Conservation (phyloP, 1,140 invertebrate species). For the Diorhabda elongata region DNA sequence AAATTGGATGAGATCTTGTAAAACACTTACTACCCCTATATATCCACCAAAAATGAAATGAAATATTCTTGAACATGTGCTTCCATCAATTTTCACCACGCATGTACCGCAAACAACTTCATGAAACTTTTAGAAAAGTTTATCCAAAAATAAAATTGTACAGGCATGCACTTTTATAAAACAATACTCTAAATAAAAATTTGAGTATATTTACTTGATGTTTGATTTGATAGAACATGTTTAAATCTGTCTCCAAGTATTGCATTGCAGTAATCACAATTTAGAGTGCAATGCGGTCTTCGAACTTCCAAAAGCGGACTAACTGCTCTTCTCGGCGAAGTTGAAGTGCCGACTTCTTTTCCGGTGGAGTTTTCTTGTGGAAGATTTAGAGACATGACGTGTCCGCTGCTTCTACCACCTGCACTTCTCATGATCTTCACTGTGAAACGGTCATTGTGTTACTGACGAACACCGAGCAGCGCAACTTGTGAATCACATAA, state of each 20-base stretch:
- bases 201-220: background rate
- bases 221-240: slow-evolving; percentile 40
- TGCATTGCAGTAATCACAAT: slow-evolving; percentile 65
- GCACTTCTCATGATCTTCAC: slow-evolving; percentile 5
- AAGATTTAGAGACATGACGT: slow-evolving; percentile 51
- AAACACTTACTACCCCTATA: too few relatives aligned
- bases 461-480: background rate
- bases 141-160: too few relatives aligned
- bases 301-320: slow-evolving; percentile 65
- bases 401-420: slow-evolving; percentile 22
- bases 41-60: too few relatives aligned
- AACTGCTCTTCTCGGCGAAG: slow-evolving; percentile 60
- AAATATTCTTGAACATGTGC: too few relatives aligned
- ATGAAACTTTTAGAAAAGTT: too few relatives aligned
- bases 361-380: slow-evolving; percentile 41
- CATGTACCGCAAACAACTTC: too few relatives aligned
- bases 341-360: slow-evolving; percentile 46
- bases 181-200: too few relatives aligned
- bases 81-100: too few relatives aligned
- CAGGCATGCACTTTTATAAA: too few relatives aligned
- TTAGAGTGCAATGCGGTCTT: slow-evolving; percentile 66
- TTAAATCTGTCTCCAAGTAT: slow-evolving; percentile 65
- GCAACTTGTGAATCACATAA: slow-evolving; percentile 2
- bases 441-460: background rate
- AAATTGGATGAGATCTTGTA: too few relatives aligned